Evolutionary conservation across 2,113 vertebrate genomes (phyloP).

Genomic region (Osmerus mordax): DNA sequence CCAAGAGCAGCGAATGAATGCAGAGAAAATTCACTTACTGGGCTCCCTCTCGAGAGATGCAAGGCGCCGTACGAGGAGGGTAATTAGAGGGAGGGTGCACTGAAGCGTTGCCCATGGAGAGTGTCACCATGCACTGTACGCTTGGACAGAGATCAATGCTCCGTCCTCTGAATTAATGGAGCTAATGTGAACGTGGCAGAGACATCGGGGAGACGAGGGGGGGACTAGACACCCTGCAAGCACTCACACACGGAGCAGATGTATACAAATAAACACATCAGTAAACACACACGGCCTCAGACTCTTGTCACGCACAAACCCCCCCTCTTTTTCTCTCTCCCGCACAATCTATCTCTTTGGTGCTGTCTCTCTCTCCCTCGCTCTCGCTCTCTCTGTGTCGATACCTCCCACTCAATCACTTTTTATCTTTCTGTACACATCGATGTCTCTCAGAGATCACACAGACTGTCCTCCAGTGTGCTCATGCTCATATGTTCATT

Average conservation of each 20-base stretch:
- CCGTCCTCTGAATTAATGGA: slow-evolving; percentile 63
- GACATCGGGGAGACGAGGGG: slow-evolving; percentile 18
- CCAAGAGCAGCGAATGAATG: slow-evolving; percentile 34
- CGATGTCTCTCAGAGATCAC: no score
- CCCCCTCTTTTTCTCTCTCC: background rate
- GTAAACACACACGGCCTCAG: background rate
- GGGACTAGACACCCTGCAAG: slow-evolving; percentile 24
- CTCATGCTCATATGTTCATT: background rate
- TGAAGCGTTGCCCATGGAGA: slow-evolving; percentile 6
- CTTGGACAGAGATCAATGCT: slow-evolving; percentile 53
- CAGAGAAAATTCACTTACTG: slow-evolving; percentile 33
- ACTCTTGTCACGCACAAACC: background rate
- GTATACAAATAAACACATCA: background rate
- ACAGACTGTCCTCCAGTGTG: background rate
- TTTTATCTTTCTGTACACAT: background rate
- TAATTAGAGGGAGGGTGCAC: slow-evolving; percentile 47
- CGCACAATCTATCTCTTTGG: background rate
- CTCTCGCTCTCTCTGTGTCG: background rate
- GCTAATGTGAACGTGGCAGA: slow-evolving; percentile 57
- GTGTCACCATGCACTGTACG: slow-evolving; percentile 37
- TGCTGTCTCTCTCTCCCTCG: background rate
- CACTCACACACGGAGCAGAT: slow-evolving; percentile 12
- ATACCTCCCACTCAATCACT: background rate
- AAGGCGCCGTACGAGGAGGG: slow-evolving; percentile 44
- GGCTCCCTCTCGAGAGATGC: slow-evolving; percentile 38